phyloP scores from a whole-genome alignment of 1,140 invertebrate species.

The Oryctes rhinoceros region DNA sequence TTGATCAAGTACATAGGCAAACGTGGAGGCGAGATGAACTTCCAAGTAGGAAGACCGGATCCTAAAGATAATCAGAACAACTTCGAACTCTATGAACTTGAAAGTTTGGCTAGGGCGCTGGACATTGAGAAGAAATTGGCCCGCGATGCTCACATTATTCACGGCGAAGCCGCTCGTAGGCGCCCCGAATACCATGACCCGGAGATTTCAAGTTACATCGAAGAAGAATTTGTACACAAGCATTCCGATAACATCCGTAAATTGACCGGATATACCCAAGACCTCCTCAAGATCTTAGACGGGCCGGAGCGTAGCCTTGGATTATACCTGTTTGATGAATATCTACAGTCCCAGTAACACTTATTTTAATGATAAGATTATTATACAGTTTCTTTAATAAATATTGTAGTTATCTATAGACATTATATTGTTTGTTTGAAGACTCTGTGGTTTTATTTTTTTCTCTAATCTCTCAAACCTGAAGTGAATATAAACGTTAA shows the following conservation, averaged over 20 bases:
- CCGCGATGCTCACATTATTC: slow-evolving; percentile 72
- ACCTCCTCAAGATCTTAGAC: slow-evolving; percentile 73
- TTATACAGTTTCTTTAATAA: slow-evolving; percentile 11
- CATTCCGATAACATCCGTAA: slow-evolving; percentile 72
- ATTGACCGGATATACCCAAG: slow-evolving; percentile 75
- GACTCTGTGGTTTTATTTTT: too few relatives aligned
- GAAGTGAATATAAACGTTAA: too few relatives aligned
- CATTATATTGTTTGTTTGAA: not conserved
- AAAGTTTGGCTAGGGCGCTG: slow-evolving; percentile 76
- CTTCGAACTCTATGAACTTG: slow-evolving; percentile 69
- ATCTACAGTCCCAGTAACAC: slow-evolving; percentile 68
- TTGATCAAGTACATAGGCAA: slow-evolving; percentile 79
- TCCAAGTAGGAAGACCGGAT: slow-evolving; percentile 47
- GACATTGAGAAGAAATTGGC: slow-evolving; percentile 78
- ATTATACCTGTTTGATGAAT: slow-evolving; percentile 81
- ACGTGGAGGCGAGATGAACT: slow-evolving; percentile 71
- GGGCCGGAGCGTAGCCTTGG: slow-evolving; percentile 68
- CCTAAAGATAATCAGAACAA: slow-evolving; percentile 47
- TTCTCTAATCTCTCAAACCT: too few relatives aligned
- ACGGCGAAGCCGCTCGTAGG: slow-evolving; percentile 64
- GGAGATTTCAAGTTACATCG: slow-evolving; percentile 76
- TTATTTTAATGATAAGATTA: not conserved
- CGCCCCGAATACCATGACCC: slow-evolving; percentile 68
- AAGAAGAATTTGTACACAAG: slow-evolving; percentile 76
- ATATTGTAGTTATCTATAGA: not conserved